Evolutionary conservation across 2,797 vertebrate species (phyloP), one percentile per base, ranked within the genome.

Genomic region (Aulostomus chinensis): DNA sequence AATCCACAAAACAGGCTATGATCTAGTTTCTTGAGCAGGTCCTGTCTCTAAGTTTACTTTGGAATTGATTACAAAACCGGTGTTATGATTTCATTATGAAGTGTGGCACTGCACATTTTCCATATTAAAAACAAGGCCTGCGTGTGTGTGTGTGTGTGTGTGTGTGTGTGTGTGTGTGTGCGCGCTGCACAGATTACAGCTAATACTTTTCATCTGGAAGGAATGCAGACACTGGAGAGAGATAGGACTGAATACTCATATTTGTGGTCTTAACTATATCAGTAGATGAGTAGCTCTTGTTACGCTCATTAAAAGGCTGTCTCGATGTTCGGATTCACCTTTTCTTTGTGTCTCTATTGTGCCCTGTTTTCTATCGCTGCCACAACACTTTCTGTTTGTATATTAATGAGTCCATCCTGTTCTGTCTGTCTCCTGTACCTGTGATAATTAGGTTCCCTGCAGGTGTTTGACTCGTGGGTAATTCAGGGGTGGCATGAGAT

Each of bases 161-260:
- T n/a, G n/a, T n/a, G n/a, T n/a, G n/a, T n/a, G n/a, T n/a, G n/a
- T n/a, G n/a, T n/a, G n/a, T 25, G 24, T 25, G 24, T 25, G 24
- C 24, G 24, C 6, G 24, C 48, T 18, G 25, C 55, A 53, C 56
- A 71, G 73, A 77, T 82, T 68, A 76, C 20, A 59, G 42, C n/a
- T 78, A 75, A 80, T 74, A 34, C 62, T 69, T 81, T 68, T 85
- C 80, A 80, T 83, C 66, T 80, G 74, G 63, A 46, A 50, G 48
- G 40, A 51, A 55, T 62, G 48, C 37, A 68, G 46, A 62, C 24
- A 25, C 56, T 58, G 59, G 46, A 61, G 39, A 63, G 15, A 25
- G 24, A 25, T 25, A 25, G 9, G 4, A 41, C 17, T 12, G 18
- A 4, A n/a, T n/a, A n/a, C n/a, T 11, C n/a, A 13, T 10, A 8